Percentiles rank a stretch among this genome's conserved stretches.
These are phyloP conservation scores for Chrysina gloriosa DNA, from an alignment of 2,888 invertebrate species.

Conservation along the genomic window DNA sequence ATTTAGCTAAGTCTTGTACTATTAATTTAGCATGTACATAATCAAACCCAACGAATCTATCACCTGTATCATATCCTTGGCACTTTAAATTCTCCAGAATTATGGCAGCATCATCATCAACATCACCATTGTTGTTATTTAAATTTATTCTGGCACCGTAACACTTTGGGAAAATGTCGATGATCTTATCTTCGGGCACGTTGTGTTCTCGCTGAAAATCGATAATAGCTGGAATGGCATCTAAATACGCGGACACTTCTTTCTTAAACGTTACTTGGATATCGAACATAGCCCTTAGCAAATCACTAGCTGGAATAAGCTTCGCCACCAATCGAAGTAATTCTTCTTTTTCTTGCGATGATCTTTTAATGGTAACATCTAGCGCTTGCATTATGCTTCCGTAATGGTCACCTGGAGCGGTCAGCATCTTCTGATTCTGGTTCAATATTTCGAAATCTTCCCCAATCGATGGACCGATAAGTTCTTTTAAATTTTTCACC, in stretches of 20 bases:
- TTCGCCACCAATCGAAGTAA: conserved; percentile 69
- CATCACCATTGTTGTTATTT: conserved; percentile 58
- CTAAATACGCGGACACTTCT: conserved; percentile 69
- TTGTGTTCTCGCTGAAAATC: conserved; percentile 66
- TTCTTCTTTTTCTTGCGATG: conserved; percentile 53
- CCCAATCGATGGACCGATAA: conserved; percentile 55
- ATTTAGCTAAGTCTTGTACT: conserved; percentile 67
- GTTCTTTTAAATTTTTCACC: conserved; percentile 56
- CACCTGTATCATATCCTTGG: conserved; percentile 66
- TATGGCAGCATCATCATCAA: conserved; percentile 70
- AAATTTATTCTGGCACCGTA: conserved; percentile 69
- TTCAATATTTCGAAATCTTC: conserved; percentile 60
- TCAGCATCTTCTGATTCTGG: conserved; percentile 63
- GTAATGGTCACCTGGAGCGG: conserved; percentile 73
- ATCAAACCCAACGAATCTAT: conserved; percentile 68
- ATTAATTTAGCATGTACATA: conserved; percentile 65
- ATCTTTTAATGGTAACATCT: conserved; percentile 58
- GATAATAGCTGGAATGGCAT: conserved; percentile 66
- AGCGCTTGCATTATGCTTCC: conserved; percentile 70
- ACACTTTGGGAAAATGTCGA: conserved; percentile 67
- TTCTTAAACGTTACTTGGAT: conserved; percentile 70
- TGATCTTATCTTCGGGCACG: conserved; percentile 61
- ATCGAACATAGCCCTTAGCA: conserved; percentile 68
- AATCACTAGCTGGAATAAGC: conserved; percentile 68
- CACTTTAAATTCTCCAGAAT: conserved; percentile 70